phyloP scores from a whole-genome alignment of 2,797 vertebrate genomes.

The Hafferia zeledoni region DNA sequence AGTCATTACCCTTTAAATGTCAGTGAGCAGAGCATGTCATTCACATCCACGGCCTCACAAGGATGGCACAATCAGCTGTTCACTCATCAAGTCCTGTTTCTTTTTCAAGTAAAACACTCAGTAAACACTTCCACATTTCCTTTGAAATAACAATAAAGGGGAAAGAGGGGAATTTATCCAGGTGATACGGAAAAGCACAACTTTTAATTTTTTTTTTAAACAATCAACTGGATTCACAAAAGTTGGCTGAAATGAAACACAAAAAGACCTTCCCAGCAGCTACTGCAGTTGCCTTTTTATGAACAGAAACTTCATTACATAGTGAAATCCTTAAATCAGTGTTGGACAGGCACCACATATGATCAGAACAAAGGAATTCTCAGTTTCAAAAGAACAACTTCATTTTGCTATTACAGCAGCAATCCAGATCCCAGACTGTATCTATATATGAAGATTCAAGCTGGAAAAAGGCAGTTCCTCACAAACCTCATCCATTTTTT shows the following conservation, averaged over 20 bases:
- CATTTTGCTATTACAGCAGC: not conserved
- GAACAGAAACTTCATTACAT: not conserved
- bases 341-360: not conserved
- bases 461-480: not conserved
- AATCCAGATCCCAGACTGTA: not conserved
- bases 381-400: not conserved
- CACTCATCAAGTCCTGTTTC: not conserved
- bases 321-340: not conserved
- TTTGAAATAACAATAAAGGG: not conserved
- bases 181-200: not conserved
- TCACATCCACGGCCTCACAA: not conserved
- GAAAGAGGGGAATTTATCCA: not conserved
- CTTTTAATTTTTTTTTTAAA: not conserved
- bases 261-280: not conserved
- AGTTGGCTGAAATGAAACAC: not conserved
- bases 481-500: not conserved
- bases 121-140: not conserved
- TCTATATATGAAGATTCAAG: not conserved
- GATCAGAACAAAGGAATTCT: not conserved
- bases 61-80: not conserved
- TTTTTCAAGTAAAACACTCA: not conserved
- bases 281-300: not conserved
- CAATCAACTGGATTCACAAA: not conserved
- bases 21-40: not conserved
- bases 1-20: constrained; percentile 14